These are phyloP conservation scores for Paraescarpia echinospica DNA, from an alignment of 1,140 invertebrate species.

Conservation along the genomic window DNA sequence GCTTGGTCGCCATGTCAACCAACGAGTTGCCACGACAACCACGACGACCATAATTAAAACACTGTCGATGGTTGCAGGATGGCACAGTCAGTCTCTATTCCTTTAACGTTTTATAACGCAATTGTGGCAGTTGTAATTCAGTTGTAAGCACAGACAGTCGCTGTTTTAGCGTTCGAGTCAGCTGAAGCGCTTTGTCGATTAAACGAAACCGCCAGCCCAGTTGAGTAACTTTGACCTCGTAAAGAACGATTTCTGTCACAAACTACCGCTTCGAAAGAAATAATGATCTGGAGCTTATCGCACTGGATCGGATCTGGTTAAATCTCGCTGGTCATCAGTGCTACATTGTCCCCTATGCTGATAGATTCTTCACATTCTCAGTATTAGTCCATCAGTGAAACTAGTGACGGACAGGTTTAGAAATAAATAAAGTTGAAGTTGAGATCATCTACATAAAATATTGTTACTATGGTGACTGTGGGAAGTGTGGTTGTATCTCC, in stretches of 20 bases:
- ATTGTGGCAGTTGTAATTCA: not conserved
- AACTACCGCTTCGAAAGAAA: not conserved
- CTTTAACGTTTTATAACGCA: not conserved
- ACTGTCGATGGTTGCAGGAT: not conserved
- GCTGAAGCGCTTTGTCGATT: not conserved
- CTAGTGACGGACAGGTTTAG: not conserved
- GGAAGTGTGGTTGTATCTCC: too few species aligned
- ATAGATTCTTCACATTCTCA: not conserved
- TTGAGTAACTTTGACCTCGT: not conserved
- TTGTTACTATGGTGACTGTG: too few species aligned
- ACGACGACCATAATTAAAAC: not conserved
- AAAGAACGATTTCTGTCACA: not conserved
- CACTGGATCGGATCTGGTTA: not conserved
- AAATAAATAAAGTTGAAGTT: not conserved
- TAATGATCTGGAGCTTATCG: not conserved
- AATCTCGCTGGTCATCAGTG: not conserved
- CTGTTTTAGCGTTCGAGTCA: not conserved
- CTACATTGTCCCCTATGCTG: not conserved
- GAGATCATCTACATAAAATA: too few species aligned
- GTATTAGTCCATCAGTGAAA: not conserved
- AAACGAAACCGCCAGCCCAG: not conserved
- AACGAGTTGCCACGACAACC: not conserved
- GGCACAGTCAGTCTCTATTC: not conserved
- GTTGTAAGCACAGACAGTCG: not conserved
- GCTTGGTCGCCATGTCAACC: not conserved